Conservation (phyloP, 2,797 vertebrate species). For the Sciurus carolinensis region DNA sequence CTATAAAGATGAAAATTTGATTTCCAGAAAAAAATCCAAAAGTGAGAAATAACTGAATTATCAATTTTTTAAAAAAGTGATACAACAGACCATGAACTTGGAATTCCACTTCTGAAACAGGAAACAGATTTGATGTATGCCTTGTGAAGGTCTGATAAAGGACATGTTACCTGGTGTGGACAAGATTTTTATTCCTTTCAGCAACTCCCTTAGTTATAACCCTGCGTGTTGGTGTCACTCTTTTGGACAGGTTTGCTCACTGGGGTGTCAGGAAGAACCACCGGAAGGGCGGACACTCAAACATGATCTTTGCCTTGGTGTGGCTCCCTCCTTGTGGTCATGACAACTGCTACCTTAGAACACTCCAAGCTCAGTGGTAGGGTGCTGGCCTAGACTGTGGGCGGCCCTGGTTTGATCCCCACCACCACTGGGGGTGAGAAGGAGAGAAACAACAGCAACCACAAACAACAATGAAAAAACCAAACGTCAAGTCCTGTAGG, state of each 20-base stretch:
- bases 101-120: background rate
- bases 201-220: background rate
- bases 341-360: background rate
- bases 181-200: background rate
- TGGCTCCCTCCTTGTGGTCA: background rate
- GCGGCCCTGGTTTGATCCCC: too few relatives aligned
- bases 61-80: background rate
- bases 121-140: background rate
- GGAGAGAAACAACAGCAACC: too few relatives aligned
- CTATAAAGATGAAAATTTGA: background rate
- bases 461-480: too few relatives aligned
- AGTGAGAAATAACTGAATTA: background rate
- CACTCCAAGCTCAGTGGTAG: background rate
- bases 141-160: background rate
- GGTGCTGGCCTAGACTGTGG: too few relatives aligned
- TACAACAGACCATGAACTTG: background rate
- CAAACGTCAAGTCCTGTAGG: background rate
- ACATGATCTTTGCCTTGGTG: background rate
- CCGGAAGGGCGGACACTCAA: background rate
- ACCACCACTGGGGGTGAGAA: too few relatives aligned
- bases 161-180: background rate
- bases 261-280: background rate
- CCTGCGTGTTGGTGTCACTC: fast-evolving
- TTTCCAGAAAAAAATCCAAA: background rate
- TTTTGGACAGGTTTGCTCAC: background rate